phyloP scores from a whole-genome alignment of 30 jellyfish, hydroid and myxozoan species.

The Mastigias papua region DNA sequence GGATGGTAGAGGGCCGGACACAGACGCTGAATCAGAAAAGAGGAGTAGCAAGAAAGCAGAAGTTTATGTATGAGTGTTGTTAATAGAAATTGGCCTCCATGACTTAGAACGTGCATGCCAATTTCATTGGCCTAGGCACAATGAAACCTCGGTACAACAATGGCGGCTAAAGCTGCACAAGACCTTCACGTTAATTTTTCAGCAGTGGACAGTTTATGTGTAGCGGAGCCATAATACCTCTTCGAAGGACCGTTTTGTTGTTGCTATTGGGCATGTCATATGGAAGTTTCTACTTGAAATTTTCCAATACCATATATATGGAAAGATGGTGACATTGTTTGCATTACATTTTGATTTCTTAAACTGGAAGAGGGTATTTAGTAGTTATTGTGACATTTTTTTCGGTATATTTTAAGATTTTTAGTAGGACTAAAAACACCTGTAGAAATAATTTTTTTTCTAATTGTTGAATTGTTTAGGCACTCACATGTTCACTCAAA shows the following conservation, averaged over 20 bases:
- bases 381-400: too few relatives aligned
- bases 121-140: background rate
- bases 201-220: background rate
- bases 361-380: too few relatives aligned
- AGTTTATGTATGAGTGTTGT: slow-evolving; percentile 43
- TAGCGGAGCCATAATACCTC: background rate
- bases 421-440: too few relatives aligned
- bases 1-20: slow-evolving; percentile 45
- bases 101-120: background rate
- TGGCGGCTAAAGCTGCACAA: background rate
- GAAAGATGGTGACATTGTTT: too few relatives aligned
- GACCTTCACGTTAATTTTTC: background rate
- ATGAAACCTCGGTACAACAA: background rate
- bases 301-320: too few relatives aligned
- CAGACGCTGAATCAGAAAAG: background rate
- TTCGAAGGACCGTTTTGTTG: background rate
- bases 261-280: background rate
- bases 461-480: too few relatives aligned
- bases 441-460: too few relatives aligned
- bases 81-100: too few relatives aligned
- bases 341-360: too few relatives aligned
- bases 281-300: too few relatives aligned
- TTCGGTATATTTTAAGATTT: too few relatives aligned
- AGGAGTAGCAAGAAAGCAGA: slow-evolving; percentile 55
- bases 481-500: too few relatives aligned